phyloP scores from a whole-genome alignment of 1,140 invertebrate genomes.

The Anoplophora glabripennis region DNA sequence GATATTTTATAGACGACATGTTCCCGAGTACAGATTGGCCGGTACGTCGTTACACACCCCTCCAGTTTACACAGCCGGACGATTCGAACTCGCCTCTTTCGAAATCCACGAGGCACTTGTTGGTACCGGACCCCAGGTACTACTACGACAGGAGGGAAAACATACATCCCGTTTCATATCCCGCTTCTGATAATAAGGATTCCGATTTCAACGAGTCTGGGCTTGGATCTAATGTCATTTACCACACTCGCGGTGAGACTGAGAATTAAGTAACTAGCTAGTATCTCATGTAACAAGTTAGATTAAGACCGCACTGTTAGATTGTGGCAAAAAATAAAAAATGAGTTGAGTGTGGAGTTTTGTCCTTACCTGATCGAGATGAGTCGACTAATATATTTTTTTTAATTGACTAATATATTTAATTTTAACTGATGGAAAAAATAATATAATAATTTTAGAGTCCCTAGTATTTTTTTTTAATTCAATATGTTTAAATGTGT shows the following conservation, averaged over 20 bases:
- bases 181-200: conserved; percentile 26
- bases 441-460: too few relatives aligned
- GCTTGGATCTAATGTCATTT: conserved; percentile 32
- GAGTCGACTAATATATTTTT: too few relatives aligned
- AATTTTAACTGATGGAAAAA: too few relatives aligned
- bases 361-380: neutral
- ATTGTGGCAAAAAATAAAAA: neutral
- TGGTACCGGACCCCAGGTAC: conserved; percentile 67
- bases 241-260: conserved; percentile 38
- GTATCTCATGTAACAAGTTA: neutral
- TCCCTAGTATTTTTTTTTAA: too few relatives aligned
- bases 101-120: conserved; percentile 76
- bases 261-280: conserved; percentile 1
- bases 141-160: conserved; percentile 57
- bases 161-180: conserved; percentile 45
- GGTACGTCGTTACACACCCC: conserved; percentile 68
- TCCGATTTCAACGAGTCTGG: conserved; percentile 31
- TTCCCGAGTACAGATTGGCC: conserved; percentile 68
- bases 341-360: neutral
- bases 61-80: conserved; percentile 76
- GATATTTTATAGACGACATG: conserved; percentile 46
- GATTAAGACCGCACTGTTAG: neutral
- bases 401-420: too few relatives aligned
- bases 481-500: too few relatives aligned
- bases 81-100: conserved; percentile 70